Evolutionary conservation across 2,113 vertebrate genomes (phyloP), one percentile per base, ranked within the genome.

Genomic region (Channa maculata): DNA sequence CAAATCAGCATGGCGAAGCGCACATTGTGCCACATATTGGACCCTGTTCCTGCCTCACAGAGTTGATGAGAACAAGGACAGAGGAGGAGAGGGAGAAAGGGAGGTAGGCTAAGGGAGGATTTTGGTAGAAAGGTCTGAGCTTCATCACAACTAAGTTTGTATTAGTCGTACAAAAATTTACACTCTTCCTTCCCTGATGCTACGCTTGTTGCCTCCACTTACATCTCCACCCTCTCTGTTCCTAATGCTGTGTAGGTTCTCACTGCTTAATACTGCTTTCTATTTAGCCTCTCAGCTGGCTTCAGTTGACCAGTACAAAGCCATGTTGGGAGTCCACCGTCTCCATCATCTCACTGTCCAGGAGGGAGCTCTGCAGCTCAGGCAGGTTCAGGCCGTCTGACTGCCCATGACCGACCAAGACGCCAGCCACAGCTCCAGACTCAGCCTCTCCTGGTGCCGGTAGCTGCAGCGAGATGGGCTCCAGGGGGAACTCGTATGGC

Each of bases 301-400:
- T 58, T 89, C 93, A 99, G 86, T 97, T 99, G 49, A 99, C 98
- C 91, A 99, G 90, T 78, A 99, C 97, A 0, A 96, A 99, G 50
- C 97, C 98, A 52, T 97, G 97, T 91, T 98, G 97, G 0, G 97
- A 95, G 90, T 99, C 98, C 77, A 98, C 97, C 0, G 97, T 96
- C 88, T 99, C 98, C 95, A 99, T 97, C 98, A 99, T 99, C 88
- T 99, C 98, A 45, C 96, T 96, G 64, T 98, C 98, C 54, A 97
- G 95, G 72, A 98, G 95, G 58, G 92, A 80, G 65, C 89, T 91
- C 3, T 96, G 95, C 80, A 96, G 71, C n/a, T 98, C 95, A 0
- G 93, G 68, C 34, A 97, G 94, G 12, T 91, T 62, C 38, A 97
- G 86, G 0, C 94, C 13, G 14, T 95, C 94, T 0, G 95, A 96